Evolutionary conservation across 1,140 invertebrate species (phyloP).

Genomic region (Planococcus citri): DNA sequence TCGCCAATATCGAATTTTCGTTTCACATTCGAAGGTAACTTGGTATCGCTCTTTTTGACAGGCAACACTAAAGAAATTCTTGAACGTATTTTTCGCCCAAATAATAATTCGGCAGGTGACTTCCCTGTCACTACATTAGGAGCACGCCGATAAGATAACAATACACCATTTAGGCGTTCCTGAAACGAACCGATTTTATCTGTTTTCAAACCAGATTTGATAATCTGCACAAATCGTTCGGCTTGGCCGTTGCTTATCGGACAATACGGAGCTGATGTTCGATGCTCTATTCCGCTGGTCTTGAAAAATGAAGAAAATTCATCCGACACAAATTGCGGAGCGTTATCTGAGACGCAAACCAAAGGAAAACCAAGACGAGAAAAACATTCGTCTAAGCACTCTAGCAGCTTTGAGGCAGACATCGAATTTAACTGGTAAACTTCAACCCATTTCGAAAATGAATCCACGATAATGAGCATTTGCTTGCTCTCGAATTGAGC

Average conservation of each 20-base stretch:
- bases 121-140: too few species aligned
- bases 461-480: background rate
- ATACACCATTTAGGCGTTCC: background rate
- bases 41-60: too few species aligned
- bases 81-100: too few species aligned
- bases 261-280: slow-evolving; percentile 29
- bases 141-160: too few species aligned
- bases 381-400: slow-evolving; percentile 27
- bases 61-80: too few species aligned
- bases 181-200: background rate
- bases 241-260: slow-evolving; percentile 30
- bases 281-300: slow-evolving; percentile 27
- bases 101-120: too few species aligned
- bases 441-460: slow-evolving; percentile 35
- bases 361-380: slow-evolving; percentile 28
- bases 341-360: slow-evolving; percentile 30
- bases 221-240: slow-evolving; percentile 33
- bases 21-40: too few species aligned
- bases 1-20: too few species aligned
- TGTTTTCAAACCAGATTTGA: slow-evolving; percentile 33
- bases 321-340: slow-evolving; percentile 27
- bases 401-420: slow-evolving; percentile 21
- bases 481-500: background rate
- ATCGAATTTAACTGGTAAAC: slow-evolving; percentile 26
- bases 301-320: slow-evolving; percentile 29